Conservation (phyloP, 2,113 vertebrate genomes). For the Tiliqua scincoides region DNA sequence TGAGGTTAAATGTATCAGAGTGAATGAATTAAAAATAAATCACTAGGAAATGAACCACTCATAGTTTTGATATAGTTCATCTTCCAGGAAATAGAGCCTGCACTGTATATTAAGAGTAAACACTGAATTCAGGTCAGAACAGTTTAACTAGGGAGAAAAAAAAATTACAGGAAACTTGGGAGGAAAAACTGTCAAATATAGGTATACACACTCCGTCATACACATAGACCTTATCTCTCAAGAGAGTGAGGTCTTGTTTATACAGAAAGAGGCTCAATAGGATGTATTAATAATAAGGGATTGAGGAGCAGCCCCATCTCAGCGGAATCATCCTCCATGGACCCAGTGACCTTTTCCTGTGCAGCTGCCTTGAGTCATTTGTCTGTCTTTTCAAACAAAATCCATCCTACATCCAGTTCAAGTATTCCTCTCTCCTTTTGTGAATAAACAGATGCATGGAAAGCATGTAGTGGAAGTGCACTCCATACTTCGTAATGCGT, state of each 20-base stretch:
- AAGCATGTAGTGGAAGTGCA: neutral
- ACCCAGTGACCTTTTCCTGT: slow-evolving; percentile 30
- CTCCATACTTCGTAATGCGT: neutral
- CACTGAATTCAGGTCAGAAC: slow-evolving; percentile 15
- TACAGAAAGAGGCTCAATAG: neutral
- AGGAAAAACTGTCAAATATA: slow-evolving; percentile 3
- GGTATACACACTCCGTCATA: slow-evolving; percentile 3
- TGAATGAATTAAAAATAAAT: slow-evolving; percentile 3
- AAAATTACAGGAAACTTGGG: neutral
- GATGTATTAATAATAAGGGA: neutral
- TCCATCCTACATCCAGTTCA: neutral
- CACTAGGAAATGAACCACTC: neutral
- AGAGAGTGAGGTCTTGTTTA: neutral
- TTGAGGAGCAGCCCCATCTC: neutral
- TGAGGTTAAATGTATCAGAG: neutral
- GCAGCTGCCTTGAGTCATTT: slow-evolving; percentile 29
- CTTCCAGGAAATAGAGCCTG: slow-evolving; percentile 20
- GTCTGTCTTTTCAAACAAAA: slow-evolving; percentile 7
- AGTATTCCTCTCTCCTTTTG: neutral
- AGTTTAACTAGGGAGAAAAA: neutral
- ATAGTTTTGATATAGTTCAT: slow-evolving; percentile 1
- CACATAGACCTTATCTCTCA: neutral
- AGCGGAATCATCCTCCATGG: neutral
- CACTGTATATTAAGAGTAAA: slow-evolving; percentile 10
- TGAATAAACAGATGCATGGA: neutral